phyloP scores from a whole-genome alignment of 2,113 vertebrate genomes.

The Tenebrosternarchus preto region DNA sequence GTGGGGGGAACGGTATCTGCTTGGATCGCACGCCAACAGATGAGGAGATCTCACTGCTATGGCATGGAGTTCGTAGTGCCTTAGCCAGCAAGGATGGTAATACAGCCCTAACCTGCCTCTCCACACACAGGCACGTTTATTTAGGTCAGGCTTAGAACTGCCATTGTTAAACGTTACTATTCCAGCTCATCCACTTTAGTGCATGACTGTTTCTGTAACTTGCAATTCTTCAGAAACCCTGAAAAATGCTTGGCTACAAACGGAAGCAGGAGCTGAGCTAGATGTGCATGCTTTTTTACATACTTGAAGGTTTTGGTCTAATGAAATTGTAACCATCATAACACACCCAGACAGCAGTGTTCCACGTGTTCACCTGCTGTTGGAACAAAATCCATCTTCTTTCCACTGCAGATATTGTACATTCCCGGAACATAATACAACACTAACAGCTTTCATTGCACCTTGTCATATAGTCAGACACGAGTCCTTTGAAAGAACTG shows the following conservation, averaged over 20 bases:
- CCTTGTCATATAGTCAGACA: slow-evolving; percentile 35
- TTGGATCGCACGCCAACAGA: slow-evolving; percentile 76
- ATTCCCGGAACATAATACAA: slow-evolving; percentile 32
- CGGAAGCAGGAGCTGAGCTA: too few relatives aligned
- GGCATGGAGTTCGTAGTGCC: slow-evolving; percentile 70
- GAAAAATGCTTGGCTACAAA: too few relatives aligned
- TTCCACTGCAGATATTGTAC: background rate
- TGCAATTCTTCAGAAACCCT: too few relatives aligned
- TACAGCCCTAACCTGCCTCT: background rate
- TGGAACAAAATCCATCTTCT: background rate
- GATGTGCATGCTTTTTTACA: too few relatives aligned
- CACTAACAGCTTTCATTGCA: slow-evolving; percentile 34
- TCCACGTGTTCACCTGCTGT: background rate
- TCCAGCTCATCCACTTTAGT: too few relatives aligned
- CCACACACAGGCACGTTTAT: background rate
- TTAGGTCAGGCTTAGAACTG: background rate
- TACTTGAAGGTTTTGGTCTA: too few relatives aligned
- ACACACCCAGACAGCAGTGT: background rate
- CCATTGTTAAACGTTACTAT: too few relatives aligned
- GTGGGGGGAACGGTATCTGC: slow-evolving; percentile 67
- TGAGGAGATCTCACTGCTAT: slow-evolving; percentile 79
- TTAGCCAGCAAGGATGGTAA: slow-evolving; percentile 73
- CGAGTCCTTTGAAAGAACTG: slow-evolving; percentile 35
- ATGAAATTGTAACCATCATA: too few relatives aligned
- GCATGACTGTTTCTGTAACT: too few relatives aligned